Base-by-base conservation (phyloP, 2,113 vertebrate species). In the Octodon degus region DNA sequence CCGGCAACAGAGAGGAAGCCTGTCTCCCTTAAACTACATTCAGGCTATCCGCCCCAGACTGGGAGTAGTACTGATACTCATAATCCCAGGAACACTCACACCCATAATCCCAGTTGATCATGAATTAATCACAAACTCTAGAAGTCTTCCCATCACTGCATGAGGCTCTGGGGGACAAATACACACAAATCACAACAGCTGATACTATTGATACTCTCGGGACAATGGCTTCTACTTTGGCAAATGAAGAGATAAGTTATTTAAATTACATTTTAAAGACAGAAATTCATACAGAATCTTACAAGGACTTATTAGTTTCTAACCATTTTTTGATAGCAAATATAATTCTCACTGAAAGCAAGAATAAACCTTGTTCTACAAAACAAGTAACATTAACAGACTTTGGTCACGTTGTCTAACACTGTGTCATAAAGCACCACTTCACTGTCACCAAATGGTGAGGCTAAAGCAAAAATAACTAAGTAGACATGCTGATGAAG, bases 321-420 rank as follows among this genome's bases (percentile, higher is more conserved):
- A 43, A 2, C 4, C 20, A 93, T 65, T 83, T 62, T 58, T 47
- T 60, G 37, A 17, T 91, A 63, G 25, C 90, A 68, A 96, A 94
- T 87, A n/a, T 3, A 92, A 53, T 34, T 96, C 90, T 90, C 68
- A 94, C 10, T 63, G 19, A 93, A 89, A 90, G 37, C 19, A 93
- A 7, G 74, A 96, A 76, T 47, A 53, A 34, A 72, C 3, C 12
- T 90, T 92, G 91, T 67, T 87, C 60, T 93, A 50, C 40, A 67
- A 63, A 93, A 87, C 47, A 60, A 92, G 5, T 74, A 24, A 76
- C 32, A 94, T 95, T 27, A 84, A 85, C 93, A 81, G 7, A 12
- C n/a, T 95, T 90, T 67, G 86, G 88, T 88, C 76, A 27, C 63
- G 53, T 88, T 88, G 37, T 70, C 63, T 53, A 76, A 34, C 60